Evolutionary conservation across 2,888 invertebrate genomes (phyloP).

Genomic region (Xylota segnis): DNA sequence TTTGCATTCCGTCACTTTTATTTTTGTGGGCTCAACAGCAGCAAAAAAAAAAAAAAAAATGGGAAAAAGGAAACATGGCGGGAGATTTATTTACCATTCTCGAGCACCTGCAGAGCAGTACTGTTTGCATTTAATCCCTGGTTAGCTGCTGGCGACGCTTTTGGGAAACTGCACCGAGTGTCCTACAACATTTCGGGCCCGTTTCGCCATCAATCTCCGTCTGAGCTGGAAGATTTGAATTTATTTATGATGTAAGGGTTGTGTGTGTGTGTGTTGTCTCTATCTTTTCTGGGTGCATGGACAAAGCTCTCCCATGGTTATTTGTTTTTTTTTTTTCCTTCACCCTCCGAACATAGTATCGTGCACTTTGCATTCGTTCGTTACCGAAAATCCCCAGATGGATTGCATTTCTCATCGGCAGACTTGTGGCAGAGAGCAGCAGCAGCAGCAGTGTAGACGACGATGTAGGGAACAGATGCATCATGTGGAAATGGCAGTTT

Average conservation of each 20-base stretch:
- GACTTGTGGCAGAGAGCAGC: slow-evolving; percentile 17
- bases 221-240: slow-evolving; percentile 60
- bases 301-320: slow-evolving; percentile 37
- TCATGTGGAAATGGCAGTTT: slow-evolving; percentile 37
- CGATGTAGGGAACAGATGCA: slow-evolving; percentile 10
- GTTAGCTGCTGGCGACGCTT: slow-evolving; percentile 48
- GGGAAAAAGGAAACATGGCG: neutral
- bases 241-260: slow-evolving; percentile 67
- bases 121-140: slow-evolving; percentile 57
- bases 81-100: slow-evolving; percentile 56
- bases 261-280: too few relatives aligned
- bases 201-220: slow-evolving; percentile 57
- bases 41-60: neutral
- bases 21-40: slow-evolving; percentile 39
- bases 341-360: neutral
- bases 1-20: slow-evolving; percentile 71
- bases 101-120: slow-evolving; percentile 58
- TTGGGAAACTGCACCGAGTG: slow-evolving; percentile 6
- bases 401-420: slow-evolving; percentile 54
- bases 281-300: too few relatives aligned
- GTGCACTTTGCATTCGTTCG: slow-evolving; percentile 70
- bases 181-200: slow-evolving; percentile 53
- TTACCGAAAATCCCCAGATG: slow-evolving; percentile 65
- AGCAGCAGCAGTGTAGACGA: slow-evolving; percentile 9
- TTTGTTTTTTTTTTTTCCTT: slow-evolving; percentile 47